phyloP scores from a whole-genome alignment of 2,113 vertebrate species.

The Atrichornis clamosus region DNA sequence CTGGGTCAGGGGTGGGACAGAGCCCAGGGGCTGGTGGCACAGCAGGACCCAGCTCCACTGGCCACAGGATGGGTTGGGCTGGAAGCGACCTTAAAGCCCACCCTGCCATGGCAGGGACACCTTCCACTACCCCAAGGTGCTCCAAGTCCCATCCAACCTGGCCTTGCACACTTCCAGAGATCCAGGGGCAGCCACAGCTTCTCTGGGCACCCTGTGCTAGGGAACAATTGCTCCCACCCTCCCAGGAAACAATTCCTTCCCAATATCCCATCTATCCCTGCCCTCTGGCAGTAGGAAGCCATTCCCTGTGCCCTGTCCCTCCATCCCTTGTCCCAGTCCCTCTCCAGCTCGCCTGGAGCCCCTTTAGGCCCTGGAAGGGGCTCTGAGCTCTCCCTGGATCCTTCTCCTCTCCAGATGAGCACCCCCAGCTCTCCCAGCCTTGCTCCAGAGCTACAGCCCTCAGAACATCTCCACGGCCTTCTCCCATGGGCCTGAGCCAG shows the following conservation, averaged over 20 bases:
- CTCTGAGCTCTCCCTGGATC: not conserved
- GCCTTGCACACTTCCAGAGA: not conserved
- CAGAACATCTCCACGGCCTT: accelerated
- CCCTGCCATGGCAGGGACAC: not conserved
- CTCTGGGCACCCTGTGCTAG: not conserved
- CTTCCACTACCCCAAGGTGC: not conserved
- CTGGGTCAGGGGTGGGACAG: too few species aligned
- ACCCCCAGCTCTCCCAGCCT: not conserved
- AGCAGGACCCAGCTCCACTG: not conserved
- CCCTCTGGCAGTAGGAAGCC: not conserved
- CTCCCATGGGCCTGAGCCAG: not conserved
- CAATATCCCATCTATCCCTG: not conserved
- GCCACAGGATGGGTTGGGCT: not conserved
- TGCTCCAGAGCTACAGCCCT: not conserved
- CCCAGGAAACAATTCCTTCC: not conserved
- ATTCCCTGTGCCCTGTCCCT: not conserved
- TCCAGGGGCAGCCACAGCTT: not conserved
- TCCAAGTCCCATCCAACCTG: not conserved
- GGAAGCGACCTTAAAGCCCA: accelerated
- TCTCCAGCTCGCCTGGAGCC: not conserved
- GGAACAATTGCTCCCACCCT: too few species aligned
- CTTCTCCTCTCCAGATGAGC: not conserved
- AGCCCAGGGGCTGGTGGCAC: not conserved
- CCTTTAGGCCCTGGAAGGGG: not conserved
- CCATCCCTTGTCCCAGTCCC: not conserved